Evolutionary conservation across 1,140 invertebrate species (phyloP), one percentile per base, ranked within the genome.

Genomic region (Pteromalus puparum): DNA sequence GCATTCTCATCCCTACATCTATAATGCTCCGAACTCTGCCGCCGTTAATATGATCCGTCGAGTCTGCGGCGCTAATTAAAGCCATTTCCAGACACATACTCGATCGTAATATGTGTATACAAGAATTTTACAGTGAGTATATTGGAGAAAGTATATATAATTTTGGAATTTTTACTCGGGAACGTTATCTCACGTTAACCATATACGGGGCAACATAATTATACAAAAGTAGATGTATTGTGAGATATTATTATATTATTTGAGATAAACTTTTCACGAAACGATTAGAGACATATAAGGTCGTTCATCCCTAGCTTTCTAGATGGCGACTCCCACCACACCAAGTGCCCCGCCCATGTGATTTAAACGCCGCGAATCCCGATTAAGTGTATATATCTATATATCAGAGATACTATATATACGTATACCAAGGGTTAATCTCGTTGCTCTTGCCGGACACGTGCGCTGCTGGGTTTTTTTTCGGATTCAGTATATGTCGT

Each of bases 281-380:
- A 7, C 38, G 48, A 53, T 53, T 53, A 53, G 48, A 53, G 48
- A 30, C 2, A n/a, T n/a, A n/a, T n/a, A 18, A 21, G 48, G 0
- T 65, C 48, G 48, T 30, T 13, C 46, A 10, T 10, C 15, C 24
- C 34, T 1, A 7, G 34, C 53, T 48, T 48, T 68, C 73, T 34
- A 83, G 82, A 83, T 83, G 82, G 82, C 82, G 81, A 68, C 81
- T 70, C 26, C 30, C n/a, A 28, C 9, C 13, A 15, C 30, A 34
- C 5, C 2, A n/a, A n/a, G 65, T 67, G 70, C 88, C 88, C 89
- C 88, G 85, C 89, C 89, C 88, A 89, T 89, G 73, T 88, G 85
- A 89, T 89, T 89, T 87, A 86, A 89, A 89, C 85, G 76, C 48
- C 30, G 68, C 68, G 24, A 42, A 34, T 3, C 28, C 18, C 15